A percentile compares a stretch with the other conserved stretches of the same genome.
phyloP scores from a whole-genome alignment of 37 sponge, comb jelly and placozoan species.

The Chondrosia reniformis region DNA sequence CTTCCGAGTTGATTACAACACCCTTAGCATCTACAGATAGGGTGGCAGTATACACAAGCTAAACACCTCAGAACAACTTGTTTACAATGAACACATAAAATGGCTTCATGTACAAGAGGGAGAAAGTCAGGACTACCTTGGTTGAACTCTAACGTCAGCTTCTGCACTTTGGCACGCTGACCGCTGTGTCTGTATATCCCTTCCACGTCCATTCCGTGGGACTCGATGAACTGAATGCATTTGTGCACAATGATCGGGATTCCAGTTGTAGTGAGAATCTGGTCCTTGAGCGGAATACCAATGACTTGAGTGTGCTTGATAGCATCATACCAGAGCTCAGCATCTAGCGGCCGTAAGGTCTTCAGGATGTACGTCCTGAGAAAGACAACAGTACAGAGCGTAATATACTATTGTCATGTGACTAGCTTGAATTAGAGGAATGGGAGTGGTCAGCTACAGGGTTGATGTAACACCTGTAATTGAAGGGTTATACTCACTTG shows the following conservation, averaged over 20 bases:
- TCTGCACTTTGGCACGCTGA: slow-evolving; percentile 47
- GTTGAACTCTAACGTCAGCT: slow-evolving; percentile 60
- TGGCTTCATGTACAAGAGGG: not conserved
- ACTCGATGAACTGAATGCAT: slow-evolving; percentile 85
- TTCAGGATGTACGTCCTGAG: slow-evolving; percentile 35
- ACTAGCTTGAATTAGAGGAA: too few relatives aligned
- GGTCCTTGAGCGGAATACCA: slow-evolving; percentile 67
- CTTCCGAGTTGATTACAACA: slow-evolving; percentile 66
- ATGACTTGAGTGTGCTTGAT: slow-evolving; percentile 77
- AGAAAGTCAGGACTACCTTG: too few relatives aligned
- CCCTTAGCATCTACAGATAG: slow-evolving; percentile 53
- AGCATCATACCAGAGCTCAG: slow-evolving; percentile 60
- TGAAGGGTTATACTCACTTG: slow-evolving; percentile 27
- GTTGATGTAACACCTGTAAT: too few relatives aligned
- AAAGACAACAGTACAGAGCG: too few relatives aligned
- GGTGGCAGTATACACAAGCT: not conserved
- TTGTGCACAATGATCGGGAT: slow-evolving; percentile 84
- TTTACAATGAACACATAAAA: not conserved
- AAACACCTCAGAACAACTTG: not conserved
- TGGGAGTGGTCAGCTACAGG: too few relatives aligned
- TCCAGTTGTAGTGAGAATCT: slow-evolving; percentile 33
- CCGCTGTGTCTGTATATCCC: slow-evolving; percentile 87
- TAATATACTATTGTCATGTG: too few relatives aligned
- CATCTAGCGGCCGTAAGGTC: slow-evolving; percentile 44
- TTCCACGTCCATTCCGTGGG: slow-evolving; percentile 59